Evolutionary conservation across 1,140 invertebrate species (phyloP).

Genomic region (Hesperophylax magnus): DNA sequence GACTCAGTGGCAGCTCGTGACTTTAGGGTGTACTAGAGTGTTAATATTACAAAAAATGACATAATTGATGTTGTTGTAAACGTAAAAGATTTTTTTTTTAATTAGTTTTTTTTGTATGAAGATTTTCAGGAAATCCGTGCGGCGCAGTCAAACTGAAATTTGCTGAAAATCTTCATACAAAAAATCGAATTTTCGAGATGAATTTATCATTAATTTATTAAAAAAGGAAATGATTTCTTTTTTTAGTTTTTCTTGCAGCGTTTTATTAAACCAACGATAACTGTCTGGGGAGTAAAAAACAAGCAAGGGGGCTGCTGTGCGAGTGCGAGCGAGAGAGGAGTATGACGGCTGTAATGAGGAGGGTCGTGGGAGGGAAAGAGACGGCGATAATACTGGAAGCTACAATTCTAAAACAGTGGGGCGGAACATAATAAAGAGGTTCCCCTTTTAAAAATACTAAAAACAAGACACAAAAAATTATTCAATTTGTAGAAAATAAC

Average conservation of each 20-base stretch:
- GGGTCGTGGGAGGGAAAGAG: neutral
- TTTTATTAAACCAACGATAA: constrained; percentile 47
- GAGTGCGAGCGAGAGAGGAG: constrained; percentile 34
- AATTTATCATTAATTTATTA: too few species aligned
- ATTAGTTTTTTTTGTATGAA: too few species aligned
- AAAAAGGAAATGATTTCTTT: neutral
- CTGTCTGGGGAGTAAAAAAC: constrained; percentile 57
- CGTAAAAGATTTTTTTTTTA: too few species aligned
- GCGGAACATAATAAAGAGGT: neutral
- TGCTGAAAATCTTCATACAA: too few species aligned
- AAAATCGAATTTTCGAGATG: constrained; percentile 1
- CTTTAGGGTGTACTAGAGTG: too few species aligned
- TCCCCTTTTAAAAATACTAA: neutral
- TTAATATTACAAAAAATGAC: too few species aligned
- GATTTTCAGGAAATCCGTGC: too few species aligned
- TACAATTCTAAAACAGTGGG: neutral
- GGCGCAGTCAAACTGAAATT: too few species aligned
- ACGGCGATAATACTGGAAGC: constrained; percentile 10
- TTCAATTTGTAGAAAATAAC: neutral
- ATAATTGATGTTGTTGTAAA: too few species aligned
- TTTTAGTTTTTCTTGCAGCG: constrained; percentile 33
- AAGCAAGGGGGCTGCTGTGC: constrained; percentile 31
- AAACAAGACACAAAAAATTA: neutral
- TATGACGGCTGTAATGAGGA: constrained; percentile 11
- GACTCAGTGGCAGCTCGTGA: too few species aligned